Conservation (phyloP, 2,113 vertebrate genomes). For the Takifugu flavidus region DNA sequence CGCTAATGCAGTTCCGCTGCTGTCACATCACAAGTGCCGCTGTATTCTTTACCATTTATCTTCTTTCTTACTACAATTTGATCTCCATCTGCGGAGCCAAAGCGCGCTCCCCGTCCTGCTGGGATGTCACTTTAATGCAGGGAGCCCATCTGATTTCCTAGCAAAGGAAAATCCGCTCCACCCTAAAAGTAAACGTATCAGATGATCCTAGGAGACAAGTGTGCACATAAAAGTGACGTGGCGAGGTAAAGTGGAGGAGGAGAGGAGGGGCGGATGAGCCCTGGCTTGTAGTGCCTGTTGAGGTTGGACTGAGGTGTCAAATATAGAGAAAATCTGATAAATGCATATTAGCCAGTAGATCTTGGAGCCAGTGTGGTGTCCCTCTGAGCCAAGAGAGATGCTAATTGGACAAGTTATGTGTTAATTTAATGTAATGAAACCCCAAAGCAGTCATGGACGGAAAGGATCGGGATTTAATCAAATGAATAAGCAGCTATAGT, state of each 20-base stretch:
- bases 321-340: too few species aligned
- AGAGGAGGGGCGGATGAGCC: too few species aligned
- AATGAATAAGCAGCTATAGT: not conserved
- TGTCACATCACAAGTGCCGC: not conserved
- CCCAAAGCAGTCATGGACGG: too few species aligned
- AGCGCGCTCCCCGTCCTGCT: constrained; percentile 2
- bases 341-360: too few species aligned
- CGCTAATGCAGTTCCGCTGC: not conserved
- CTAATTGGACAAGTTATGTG: too few species aligned
- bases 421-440: too few species aligned
- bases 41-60: not conserved
- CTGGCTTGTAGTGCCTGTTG: too few species aligned
- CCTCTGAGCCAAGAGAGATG: too few species aligned
- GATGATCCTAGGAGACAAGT: not conserved
- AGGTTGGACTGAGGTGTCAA: too few species aligned
- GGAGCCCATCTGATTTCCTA: constrained; percentile 1
- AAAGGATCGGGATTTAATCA: too few species aligned
- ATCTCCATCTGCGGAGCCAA: not conserved
- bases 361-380: too few species aligned
- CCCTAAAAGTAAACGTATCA: constrained; percentile 41
- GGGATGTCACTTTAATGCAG: constrained; percentile 18
- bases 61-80: not conserved
- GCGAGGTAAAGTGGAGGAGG: not conserved
- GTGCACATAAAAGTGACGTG: not conserved
- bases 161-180: constrained; percentile 31